phyloP scores from a whole-genome alignment of 37 sponge, comb jelly and placozoan species.

The Amphimedon queenslandica region DNA sequence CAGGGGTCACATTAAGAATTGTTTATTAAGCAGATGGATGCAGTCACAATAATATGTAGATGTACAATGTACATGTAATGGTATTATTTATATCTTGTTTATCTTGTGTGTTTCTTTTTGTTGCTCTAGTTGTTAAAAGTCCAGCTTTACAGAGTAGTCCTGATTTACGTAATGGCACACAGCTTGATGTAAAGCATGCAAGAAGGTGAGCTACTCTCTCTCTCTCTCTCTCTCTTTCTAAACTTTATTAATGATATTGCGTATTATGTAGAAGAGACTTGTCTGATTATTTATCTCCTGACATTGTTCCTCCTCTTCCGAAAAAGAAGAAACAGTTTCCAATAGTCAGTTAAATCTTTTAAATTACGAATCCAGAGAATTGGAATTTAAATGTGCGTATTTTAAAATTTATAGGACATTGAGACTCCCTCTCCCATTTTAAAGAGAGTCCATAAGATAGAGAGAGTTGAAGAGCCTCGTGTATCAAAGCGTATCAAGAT shows the following conservation, averaged over 20 bases:
- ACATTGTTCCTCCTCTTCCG: slow-evolving; percentile 36
- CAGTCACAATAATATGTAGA: neutral
- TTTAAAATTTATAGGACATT: neutral
- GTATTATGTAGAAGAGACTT: slow-evolving; percentile 48
- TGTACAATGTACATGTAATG: neutral
- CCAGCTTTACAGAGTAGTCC: slow-evolving; percentile 18
- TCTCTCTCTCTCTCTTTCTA: neutral
- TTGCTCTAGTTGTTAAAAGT: slow-evolving; percentile 35
- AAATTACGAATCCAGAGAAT: too few relatives aligned
- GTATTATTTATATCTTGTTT: too few relatives aligned
- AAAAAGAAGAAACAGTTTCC: slow-evolving; percentile 22
- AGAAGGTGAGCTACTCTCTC: slow-evolving; percentile 34
- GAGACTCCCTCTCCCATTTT: slow-evolving; percentile 37
- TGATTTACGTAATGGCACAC: slow-evolving; percentile 48
- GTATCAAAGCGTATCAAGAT: neutral
- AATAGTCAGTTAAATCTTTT: neutral
- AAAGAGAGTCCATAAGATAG: slow-evolving; percentile 12
- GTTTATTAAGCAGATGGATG: too few relatives aligned
- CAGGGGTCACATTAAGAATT: too few relatives aligned
- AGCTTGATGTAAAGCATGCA: slow-evolving; percentile 72
- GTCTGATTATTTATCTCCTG: slow-evolving; percentile 52
- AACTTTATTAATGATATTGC: slow-evolving; percentile 4
- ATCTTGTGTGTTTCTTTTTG: neutral
- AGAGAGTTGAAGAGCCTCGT: neutral
- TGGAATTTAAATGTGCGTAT: neutral